These are phyloP conservation scores for Cheilosia vulpina DNA, from an alignment of 2,888 invertebrate species.

Conservation along the genomic window DNA sequence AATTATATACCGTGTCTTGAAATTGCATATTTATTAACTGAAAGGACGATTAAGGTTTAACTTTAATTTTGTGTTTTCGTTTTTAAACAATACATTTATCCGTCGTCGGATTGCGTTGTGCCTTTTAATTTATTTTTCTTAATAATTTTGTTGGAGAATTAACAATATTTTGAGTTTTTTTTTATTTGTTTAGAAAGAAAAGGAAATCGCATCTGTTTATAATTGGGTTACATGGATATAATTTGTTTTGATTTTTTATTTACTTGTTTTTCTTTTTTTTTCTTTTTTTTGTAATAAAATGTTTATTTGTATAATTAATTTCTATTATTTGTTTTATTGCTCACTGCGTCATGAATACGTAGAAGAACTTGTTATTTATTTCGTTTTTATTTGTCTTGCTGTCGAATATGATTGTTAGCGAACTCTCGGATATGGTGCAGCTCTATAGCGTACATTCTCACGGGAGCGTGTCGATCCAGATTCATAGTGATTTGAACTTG, in stretches of 20 bases:
- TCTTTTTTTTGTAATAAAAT: constrained; percentile 33
- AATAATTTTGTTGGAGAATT: constrained; percentile 1
- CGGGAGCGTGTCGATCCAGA: constrained; percentile 82
- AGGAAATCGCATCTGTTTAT: constrained; percentile 18
- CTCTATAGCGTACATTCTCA: constrained; percentile 83
- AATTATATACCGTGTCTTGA: background rate
- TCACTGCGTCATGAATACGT: constrained; percentile 45
- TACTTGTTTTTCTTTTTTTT: constrained; percentile 19
- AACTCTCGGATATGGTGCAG: constrained; percentile 83
- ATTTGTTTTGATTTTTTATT: constrained; percentile 21
- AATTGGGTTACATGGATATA: constrained; percentile 40
- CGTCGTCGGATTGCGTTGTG: constrained; percentile 12
- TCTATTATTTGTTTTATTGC: constrained; percentile 28
- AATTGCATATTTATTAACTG: background rate
- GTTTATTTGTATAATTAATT: constrained; percentile 22
- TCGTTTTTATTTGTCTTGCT: constrained; percentile 47
- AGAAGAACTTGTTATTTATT: constrained; percentile 39
- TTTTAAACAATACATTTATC: constrained; percentile 13
- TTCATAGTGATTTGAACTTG: constrained; percentile 83
- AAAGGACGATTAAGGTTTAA: constrained; percentile 2
- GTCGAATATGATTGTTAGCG: constrained; percentile 78
- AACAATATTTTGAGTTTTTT: constrained; percentile 1
- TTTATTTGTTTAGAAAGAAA: constrained; percentile 29
- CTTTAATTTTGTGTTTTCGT: background rate
- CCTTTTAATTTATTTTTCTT: constrained; percentile 9